phyloP scores from a whole-genome alignment of 2,113 vertebrate genomes.

The Hippocampus comes region DNA sequence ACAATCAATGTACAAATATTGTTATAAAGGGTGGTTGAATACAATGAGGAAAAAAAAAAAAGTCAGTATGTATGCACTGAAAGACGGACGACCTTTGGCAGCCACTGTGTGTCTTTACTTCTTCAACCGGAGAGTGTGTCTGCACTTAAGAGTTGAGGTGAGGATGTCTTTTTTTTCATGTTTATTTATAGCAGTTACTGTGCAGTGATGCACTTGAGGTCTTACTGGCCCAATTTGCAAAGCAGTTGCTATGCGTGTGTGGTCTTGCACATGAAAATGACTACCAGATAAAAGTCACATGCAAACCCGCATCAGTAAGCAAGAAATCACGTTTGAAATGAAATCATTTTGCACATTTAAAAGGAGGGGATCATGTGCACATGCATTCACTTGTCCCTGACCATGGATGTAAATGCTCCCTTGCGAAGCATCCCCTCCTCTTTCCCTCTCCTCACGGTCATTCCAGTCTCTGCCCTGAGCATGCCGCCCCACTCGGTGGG shows the following conservation, averaged over 20 bases:
- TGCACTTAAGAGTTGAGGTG: constrained; percentile 58
- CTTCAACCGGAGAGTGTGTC: constrained; percentile 37
- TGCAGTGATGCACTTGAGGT: constrained; percentile 62
- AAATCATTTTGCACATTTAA: constrained; percentile 4
- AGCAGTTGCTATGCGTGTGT: constrained; percentile 62
- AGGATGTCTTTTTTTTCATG: constrained; percentile 64
- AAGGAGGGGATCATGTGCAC: constrained; percentile 7
- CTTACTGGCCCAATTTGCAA: constrained; percentile 65
- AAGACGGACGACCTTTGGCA: constrained; percentile 38
- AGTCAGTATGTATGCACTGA: not conserved
- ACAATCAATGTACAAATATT: not conserved
- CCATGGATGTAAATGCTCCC: constrained; percentile 7
- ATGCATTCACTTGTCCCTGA: constrained; percentile 17
- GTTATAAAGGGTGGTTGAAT: no score
- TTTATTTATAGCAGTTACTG: constrained; percentile 70
- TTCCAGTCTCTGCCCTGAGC: constrained; percentile 39
- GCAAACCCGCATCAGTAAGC: not conserved
- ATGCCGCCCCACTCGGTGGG: constrained; percentile 49
- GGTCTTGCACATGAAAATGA: constrained; percentile 23
- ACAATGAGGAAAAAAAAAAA: not conserved
- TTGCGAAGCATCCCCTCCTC: constrained; percentile 6
- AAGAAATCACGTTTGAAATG: not conserved
- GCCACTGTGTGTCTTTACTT: constrained; percentile 35
- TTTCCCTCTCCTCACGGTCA: constrained; percentile 14
- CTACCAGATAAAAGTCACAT: constrained; percentile 15